Conservation (phyloP, 2,888 invertebrate genomes). For the Leistus spinibarbis region DNA sequence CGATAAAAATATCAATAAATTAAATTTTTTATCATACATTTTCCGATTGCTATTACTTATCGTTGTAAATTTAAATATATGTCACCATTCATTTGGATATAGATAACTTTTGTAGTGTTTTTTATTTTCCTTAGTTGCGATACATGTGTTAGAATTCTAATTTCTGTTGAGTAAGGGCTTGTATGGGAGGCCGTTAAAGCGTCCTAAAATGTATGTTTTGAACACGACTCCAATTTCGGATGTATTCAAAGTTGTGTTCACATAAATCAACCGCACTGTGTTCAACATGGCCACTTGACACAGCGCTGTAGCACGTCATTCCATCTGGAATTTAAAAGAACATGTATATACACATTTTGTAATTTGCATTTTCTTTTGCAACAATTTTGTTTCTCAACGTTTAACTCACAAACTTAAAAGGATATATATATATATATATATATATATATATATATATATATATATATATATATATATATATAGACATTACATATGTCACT, state of each 20-base stretch:
- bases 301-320: background rate
- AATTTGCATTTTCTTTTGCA: too few relatives aligned
- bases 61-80: background rate
- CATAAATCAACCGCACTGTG: slow-evolving; percentile 24
- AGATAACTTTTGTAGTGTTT: too few relatives aligned
- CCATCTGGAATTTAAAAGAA: slow-evolving; percentile 15
- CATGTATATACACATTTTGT: too few relatives aligned
- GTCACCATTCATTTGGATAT: background rate
- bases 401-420: too few relatives aligned
- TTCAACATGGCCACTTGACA: slow-evolving; percentile 33
- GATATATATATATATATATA: too few relatives aligned
- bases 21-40: background rate
- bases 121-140: background rate
- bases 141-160: background rate
- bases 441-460: too few relatives aligned
- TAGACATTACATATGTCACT: too few relatives aligned
- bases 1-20: background rate
- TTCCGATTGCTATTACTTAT: background rate
- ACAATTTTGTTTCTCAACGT: too few relatives aligned
- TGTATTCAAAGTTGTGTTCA: slow-evolving; percentile 22
- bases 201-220: background rate
- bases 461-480: too few relatives aligned
- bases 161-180: background rate
- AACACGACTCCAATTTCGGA: slow-evolving; percentile 18
- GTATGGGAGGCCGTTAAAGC: background rate